Evolutionary conservation across 2,888 invertebrate genomes (phyloP), one percentile per base, ranked within the genome.

Genomic region (Argyra leucocephala): DNA sequence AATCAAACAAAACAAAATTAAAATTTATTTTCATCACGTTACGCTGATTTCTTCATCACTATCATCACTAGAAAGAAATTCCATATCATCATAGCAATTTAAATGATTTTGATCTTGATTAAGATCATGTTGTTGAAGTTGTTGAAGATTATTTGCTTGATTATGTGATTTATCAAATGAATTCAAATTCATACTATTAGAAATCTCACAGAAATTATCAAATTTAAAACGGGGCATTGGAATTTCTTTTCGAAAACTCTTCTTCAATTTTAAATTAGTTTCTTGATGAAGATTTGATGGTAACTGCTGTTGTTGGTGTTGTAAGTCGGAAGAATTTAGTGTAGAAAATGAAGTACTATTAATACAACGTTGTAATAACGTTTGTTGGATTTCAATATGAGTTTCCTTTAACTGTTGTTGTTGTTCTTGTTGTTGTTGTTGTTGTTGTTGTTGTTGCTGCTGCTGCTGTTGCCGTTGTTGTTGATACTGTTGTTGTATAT

Each of bases 31-130:
- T 78, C 79, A 89, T 91, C 91, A 91, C 83, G 91, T 92, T 78
- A 92, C 91, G 77, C 91, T 90, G 71, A 92, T 92, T 77, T 92
- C 91, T 74, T 91, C 91, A 73, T 90, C 89, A 67, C 86, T 88
- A 67, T 89, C 90, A 72, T 85, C 85, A 61, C 83, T 83, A 26
- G 80, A 79, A 67, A 85, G 85, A 57, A 79, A 79, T 62, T 70
- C 72, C 65, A 78, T 80, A 68, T 80, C 80, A 67, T 79, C 80
- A 70, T 77, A 79, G 71, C 78, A 75, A 69, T 79, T 78, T 73
- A 76, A 75, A 68, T 76, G 76, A 26, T 57, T n/a, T 31, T 62
- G 12, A 57, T 61, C 21, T 21, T 24, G 24, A n/a, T n/a, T n/a
- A n/a, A n/a, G n/a, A n/a, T n/a, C n/a, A n/a, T n/a, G n/a, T n/a